Conservation (phyloP, 2,888 invertebrate genomes). For the Noctuana brunneofusca region DNA sequence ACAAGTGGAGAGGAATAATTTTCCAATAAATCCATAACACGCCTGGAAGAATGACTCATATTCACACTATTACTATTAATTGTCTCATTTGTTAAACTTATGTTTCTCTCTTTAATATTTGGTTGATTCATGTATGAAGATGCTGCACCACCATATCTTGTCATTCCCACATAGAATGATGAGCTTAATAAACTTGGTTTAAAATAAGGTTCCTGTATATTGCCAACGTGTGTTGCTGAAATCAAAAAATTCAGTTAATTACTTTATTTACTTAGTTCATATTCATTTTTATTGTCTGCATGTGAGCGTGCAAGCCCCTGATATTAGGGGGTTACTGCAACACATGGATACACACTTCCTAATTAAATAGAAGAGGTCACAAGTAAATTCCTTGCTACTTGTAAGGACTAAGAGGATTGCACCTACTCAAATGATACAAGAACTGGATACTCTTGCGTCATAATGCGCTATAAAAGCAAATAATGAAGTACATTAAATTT, state of each 20-base stretch:
- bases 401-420: too few relatives aligned
- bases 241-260: neutral
- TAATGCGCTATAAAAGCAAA: too few relatives aligned
- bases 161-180: conserved; percentile 89
- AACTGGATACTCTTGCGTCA: too few relatives aligned
- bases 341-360: too few relatives aligned
- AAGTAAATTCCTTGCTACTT: too few relatives aligned
- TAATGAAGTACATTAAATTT: too few relatives aligned
- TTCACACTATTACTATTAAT: conserved; percentile 48
- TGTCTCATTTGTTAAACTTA: conserved; percentile 51
- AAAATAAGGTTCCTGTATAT: conserved; percentile 65
- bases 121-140: conserved; percentile 80
- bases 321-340: too few relatives aligned
- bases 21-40: conserved; percentile 91
- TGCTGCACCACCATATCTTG: conserved; percentile 88
- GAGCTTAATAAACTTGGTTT: conserved; percentile 73
- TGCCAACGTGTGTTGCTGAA: conserved; percentile 57
- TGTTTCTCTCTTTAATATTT: conserved; percentile 56
- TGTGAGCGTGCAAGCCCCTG: too few relatives aligned
- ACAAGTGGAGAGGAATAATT: conserved; percentile 90
- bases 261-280: neutral
- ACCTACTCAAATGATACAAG: too few relatives aligned
- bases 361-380: too few relatives aligned
- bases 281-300: neutral
- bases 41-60: conserved; percentile 89